Evolutionary conservation across 2,113 vertebrate species (phyloP).

Genomic region (Sander lucioperca): DNA sequence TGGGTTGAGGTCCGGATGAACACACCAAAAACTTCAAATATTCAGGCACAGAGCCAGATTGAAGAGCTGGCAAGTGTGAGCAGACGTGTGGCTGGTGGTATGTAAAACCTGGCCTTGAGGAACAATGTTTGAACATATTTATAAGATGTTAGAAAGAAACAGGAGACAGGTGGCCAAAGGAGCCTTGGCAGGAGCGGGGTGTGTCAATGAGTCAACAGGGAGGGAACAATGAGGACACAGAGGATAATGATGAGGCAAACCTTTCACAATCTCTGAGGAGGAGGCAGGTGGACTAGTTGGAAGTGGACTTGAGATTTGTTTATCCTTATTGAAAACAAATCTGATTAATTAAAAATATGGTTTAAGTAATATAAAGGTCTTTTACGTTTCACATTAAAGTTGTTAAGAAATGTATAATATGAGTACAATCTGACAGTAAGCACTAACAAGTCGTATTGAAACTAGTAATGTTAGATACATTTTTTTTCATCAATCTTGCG

Average conservation of each 20-base stretch:
- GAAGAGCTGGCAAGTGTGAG: background rate
- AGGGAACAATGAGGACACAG: background rate
- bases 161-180: background rate
- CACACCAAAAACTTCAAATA: background rate
- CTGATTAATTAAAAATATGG: background rate
- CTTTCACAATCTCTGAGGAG: background rate
- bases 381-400: background rate
- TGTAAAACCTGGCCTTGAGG: background rate
- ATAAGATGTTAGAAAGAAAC: background rate
- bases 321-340: background rate
- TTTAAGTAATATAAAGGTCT: background rate
- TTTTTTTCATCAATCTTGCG: background rate
- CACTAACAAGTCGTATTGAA: background rate
- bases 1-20: background rate
- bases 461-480: background rate
- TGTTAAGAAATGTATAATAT: too few relatives aligned
- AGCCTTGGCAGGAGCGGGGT: background rate
- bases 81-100: background rate
- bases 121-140: background rate
- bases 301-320: background rate
- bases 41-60: background rate
- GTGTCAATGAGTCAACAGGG: background rate
- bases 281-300: constrained; percentile 1
- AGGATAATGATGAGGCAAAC: background rate
- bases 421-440: background rate